Percentiles rank a stretch among this genome's conserved stretches.
phyloP scores from a whole-genome alignment of 2,113 vertebrate genomes.

The Dendropsophus ebraccatus region DNA sequence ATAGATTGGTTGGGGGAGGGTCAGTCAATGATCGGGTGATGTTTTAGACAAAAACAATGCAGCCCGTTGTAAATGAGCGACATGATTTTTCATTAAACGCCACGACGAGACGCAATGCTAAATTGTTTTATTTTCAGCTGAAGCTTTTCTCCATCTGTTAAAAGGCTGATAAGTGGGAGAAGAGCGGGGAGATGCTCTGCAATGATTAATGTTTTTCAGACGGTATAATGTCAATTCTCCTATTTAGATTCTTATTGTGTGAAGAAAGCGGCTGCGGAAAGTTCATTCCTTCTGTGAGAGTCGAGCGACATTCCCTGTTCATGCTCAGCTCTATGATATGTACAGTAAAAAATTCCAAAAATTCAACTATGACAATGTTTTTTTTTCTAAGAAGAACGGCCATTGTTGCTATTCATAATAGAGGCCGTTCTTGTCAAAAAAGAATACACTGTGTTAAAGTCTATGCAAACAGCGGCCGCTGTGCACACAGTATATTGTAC shows the following conservation, averaged over 20 bases:
- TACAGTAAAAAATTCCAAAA: too few relatives aligned
- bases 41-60: not conserved
- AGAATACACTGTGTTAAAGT: too few relatives aligned
- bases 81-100: conserved; percentile 1
- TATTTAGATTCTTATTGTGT: conserved; percentile 35
- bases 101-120: not conserved
- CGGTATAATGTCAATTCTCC: conserved; percentile 44
- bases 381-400: too few relatives aligned
- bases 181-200: not conserved
- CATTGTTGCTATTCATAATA: too few relatives aligned
- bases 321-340: not conserved
- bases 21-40: not conserved
- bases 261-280: conserved; percentile 3
- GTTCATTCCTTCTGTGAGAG: conserved; percentile 1
- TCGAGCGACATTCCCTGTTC: not conserved
- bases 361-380: too few relatives aligned
- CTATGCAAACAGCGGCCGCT: too few relatives aligned
- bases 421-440: too few relatives aligned
- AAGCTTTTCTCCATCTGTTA: conserved; percentile 45
- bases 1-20: not conserved
- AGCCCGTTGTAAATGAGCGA: not conserved
- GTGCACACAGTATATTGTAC: too few relatives aligned
- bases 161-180: conserved; percentile 52
- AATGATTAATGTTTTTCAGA: conserved; percentile 47
- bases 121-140: conserved; percentile 36